phyloP scores from a whole-genome alignment of 2,888 invertebrate species.

The Molorchus minor region DNA sequence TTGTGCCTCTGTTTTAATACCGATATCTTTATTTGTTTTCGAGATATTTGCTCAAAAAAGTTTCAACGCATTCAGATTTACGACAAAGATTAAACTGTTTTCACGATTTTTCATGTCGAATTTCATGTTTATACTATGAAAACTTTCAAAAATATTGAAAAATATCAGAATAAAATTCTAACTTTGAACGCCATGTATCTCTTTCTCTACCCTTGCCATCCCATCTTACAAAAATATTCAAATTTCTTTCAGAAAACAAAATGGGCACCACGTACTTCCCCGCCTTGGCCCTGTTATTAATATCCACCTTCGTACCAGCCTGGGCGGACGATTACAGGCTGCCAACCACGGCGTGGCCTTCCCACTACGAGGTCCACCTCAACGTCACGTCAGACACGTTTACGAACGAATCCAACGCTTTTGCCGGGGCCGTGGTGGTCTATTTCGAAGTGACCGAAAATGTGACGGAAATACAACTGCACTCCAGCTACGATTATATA shows the following conservation, averaged over 20 bases:
- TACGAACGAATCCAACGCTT: constrained; percentile 22
- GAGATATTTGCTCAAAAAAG: no score
- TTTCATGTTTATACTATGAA: no score
- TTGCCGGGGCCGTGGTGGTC: constrained; percentile 28
- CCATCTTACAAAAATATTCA: not conserved
- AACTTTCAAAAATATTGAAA: no score
- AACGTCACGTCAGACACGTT: constrained; percentile 26
- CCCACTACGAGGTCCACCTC: constrained; percentile 29
- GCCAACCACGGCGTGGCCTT: constrained; percentile 28
- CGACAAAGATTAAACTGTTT: no score
- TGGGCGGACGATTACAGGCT: constrained; percentile 26
- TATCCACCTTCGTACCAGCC: no score
- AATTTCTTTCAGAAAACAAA: constrained; percentile 14
- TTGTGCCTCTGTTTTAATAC: no score
- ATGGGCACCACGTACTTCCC: not conserved
- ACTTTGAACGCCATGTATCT: no score
- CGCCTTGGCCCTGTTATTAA: not conserved
- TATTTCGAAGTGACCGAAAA: constrained; percentile 4
- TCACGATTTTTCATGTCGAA: no score
- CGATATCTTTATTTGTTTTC: no score
- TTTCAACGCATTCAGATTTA: no score
- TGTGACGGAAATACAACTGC: constrained; percentile 27
- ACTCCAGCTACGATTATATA: constrained; percentile 36
- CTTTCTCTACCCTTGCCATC: no score
- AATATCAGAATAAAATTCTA: no score